Conservation (phyloP, 1,140 invertebrate genomes). For the Zaprionus nigranus region DNA sequence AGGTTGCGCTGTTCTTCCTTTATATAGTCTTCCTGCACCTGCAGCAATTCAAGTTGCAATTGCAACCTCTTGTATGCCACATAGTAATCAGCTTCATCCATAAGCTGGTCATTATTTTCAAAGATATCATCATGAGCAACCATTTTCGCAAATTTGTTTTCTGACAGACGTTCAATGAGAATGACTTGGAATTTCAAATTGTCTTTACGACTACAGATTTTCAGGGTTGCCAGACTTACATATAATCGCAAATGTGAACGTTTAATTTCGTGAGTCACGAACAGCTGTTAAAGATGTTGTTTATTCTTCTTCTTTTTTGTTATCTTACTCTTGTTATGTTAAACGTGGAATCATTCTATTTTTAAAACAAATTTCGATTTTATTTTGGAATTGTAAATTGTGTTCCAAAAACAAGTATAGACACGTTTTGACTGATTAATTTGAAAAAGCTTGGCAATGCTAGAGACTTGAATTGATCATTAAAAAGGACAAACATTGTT, state of each 20-base stretch:
- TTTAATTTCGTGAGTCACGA: conserved; percentile 24
- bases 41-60: conserved; percentile 58
- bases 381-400: conserved; percentile 69
- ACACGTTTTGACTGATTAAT: conserved; percentile 7
- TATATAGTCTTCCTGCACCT: conserved; percentile 98
- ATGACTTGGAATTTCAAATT: conserved; percentile 70
- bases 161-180: conserved; percentile 9
- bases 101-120: conserved; percentile 35
- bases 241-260: not conserved
- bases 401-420: conserved; percentile 45
- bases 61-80: conserved; percentile 92
- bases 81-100: conserved; percentile 94
- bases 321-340: conserved; percentile 42
- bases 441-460: conserved; percentile 25
- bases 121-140: conserved; percentile 19
- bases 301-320: conserved; percentile 43
- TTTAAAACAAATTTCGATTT: conserved; percentile 67
- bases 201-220: not conserved
- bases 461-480: conserved; percentile 1
- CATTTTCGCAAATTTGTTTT: conserved; percentile 24
- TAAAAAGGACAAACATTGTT: conserved; percentile 15
- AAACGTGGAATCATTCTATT: conserved; percentile 73
- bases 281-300: conserved; percentile 57
- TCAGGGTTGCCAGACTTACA: not conserved
- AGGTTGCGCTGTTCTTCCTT: conserved; percentile 99